phyloP scores from a whole-genome alignment of 2,888 invertebrate species.

The Noctuana brunneofusca region DNA sequence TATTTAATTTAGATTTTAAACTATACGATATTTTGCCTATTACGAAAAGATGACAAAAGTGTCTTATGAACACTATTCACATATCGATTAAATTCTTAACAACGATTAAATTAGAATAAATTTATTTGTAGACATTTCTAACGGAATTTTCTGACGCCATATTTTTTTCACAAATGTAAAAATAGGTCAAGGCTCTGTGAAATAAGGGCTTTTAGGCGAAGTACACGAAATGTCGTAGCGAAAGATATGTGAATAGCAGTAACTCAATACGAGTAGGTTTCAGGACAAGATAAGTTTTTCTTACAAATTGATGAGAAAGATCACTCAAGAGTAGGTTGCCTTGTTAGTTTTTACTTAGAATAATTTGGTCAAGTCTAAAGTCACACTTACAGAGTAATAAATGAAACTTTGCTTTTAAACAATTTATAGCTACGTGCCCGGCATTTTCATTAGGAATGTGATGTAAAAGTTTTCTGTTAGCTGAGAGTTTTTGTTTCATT shows the following conservation, averaged over 20 bases:
- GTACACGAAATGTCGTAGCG: conserved; percentile 21
- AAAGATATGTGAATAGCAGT: conserved; percentile 24
- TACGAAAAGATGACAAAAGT: no score
- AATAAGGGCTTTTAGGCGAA: conserved; percentile 30
- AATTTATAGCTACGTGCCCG: background rate
- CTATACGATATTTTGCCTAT: no score
- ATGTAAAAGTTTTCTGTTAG: no score
- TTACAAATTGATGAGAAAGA: conserved; percentile 12
- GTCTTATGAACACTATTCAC: background rate
- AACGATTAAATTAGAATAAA: background rate
- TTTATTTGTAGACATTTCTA: background rate
- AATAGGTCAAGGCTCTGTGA: conserved; percentile 27
- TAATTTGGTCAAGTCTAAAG: background rate
- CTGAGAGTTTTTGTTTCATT: no score
- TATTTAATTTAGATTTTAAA: no score
- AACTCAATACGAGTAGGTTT: conserved; percentile 14
- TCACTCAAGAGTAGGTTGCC: background rate
- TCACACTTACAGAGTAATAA: background rate
- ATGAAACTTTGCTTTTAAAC: background rate
- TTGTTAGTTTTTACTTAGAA: background rate
- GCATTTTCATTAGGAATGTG: no score
- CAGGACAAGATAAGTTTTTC: background rate
- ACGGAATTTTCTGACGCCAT: background rate
- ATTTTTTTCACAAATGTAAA: conserved; percentile 9
- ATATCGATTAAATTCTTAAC: background rate